These are phyloP conservation scores for Acanthococcus lagerstroemiae DNA, from an alignment of 2,888 invertebrate species.

Conservation along the genomic window DNA sequence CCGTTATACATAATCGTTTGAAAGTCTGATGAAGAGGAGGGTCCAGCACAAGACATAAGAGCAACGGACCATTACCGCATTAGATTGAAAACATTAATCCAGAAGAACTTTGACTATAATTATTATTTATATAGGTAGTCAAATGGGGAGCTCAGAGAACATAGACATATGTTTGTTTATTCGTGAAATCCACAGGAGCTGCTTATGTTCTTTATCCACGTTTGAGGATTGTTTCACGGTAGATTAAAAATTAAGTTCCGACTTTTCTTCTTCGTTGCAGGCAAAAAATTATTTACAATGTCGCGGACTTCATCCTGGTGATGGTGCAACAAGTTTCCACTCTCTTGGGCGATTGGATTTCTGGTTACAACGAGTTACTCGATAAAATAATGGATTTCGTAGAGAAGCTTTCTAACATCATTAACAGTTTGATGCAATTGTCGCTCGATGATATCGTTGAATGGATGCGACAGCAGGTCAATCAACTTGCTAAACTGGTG, in stretches of 20 bases:
- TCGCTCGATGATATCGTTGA: conserved; percentile 1
- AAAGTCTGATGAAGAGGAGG: too few species aligned
- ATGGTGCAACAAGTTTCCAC: conserved; percentile 10
- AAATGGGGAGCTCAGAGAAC: too few species aligned
- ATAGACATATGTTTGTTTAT: too few species aligned
- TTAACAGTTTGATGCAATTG: not conserved
- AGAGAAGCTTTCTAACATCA: not conserved
- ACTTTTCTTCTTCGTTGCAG: conserved; percentile 9
- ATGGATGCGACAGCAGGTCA: conserved; percentile 5
- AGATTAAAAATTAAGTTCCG: not conserved
- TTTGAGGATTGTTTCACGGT: not conserved
- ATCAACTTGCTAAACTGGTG: not conserved
- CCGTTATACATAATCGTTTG: too few species aligned
- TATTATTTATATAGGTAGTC: too few species aligned
- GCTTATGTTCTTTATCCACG: too few species aligned
- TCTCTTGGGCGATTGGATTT: conserved; percentile 17
- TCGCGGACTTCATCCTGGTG: conserved; percentile 3
- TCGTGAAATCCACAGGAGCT: too few species aligned
- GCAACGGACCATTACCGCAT: too few species aligned
- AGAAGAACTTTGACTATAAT: too few species aligned
- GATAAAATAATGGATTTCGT: conserved; percentile 13
- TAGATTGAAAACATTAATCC: too few species aligned
- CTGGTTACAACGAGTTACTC: conserved; percentile 5
- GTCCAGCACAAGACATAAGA: too few species aligned
- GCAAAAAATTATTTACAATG: conserved; percentile 5